Evolutionary conservation across 2,888 invertebrate genomes (phyloP).

Genomic region (Heliconius charithonia): DNA sequence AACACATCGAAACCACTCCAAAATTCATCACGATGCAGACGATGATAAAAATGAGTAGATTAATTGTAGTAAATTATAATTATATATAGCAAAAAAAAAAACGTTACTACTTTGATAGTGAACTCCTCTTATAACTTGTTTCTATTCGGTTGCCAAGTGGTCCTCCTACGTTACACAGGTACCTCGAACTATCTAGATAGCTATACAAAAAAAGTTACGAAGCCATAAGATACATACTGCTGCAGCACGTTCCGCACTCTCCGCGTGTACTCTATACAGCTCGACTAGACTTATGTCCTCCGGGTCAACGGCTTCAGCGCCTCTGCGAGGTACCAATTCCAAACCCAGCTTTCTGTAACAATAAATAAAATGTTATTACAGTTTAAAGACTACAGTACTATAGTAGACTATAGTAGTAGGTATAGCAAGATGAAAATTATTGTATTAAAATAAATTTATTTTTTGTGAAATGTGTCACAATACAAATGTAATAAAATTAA

Average conservation of each 20-base stretch:
- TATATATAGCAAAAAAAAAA: no score
- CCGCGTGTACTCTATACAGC: constrained; percentile 91
- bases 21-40: no score
- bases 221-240: constrained; percentile 83
- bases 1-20: no score
- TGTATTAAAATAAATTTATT: background rate
- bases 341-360: constrained; percentile 92
- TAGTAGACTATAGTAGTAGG: no score
- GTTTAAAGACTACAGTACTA: background rate
- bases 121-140: background rate
- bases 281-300: constrained; percentile 95
- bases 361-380: constrained; percentile 22
- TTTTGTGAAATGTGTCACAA: background rate
- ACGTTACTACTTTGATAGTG: background rate
- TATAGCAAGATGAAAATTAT: background rate
- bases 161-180: constrained; percentile 6
- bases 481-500: background rate
- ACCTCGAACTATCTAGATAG: background rate
- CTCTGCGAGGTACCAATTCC: constrained; percentile 95
- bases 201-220: background rate
- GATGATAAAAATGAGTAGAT: no score
- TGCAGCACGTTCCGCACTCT: constrained; percentile 88
- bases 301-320: constrained; percentile 94
- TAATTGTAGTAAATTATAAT: no score
- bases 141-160: background rate